phyloP scores from a whole-genome alignment of 2,888 invertebrate species.

The Mamestra brassicae region DNA sequence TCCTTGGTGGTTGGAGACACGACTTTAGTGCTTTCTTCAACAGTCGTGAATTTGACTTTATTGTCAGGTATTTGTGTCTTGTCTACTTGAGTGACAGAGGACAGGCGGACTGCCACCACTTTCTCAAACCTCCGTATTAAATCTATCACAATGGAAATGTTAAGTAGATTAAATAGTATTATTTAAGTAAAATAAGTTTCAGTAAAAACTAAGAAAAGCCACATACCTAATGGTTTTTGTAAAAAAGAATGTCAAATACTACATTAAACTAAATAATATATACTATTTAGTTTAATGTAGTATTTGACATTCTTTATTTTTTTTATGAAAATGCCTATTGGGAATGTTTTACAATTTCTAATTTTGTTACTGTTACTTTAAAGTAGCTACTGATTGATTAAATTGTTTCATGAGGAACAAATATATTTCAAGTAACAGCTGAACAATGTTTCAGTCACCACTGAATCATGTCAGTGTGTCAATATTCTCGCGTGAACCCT shows the following conservation, averaged over 20 bases:
- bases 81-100: slow-evolving; percentile 64
- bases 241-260: background rate
- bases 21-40: slow-evolving; percentile 64
- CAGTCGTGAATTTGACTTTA: slow-evolving; percentile 68
- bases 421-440: background rate
- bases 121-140: slow-evolving; percentile 82
- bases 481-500: background rate
- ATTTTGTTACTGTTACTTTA: background rate
- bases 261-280: background rate
- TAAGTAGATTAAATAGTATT: background rate
- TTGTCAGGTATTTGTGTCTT: slow-evolving; percentile 44
- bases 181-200: background rate
- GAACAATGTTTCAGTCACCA: slow-evolving; percentile 1
- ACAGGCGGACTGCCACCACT: slow-evolving; percentile 73
- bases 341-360: background rate
- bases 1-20: slow-evolving; percentile 2
- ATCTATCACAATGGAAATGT: slow-evolving; percentile 69
- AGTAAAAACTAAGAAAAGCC: background rate
- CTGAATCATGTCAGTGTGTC: background rate
- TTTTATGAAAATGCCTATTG: background rate
- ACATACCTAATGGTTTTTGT: background rate
- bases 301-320: background rate
- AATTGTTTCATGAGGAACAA: background rate
- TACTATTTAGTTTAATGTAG: background rate
- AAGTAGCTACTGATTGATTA: background rate